These are phyloP conservation scores for Leptopilina clavipes DNA, from an alignment of 1,140 invertebrate genomes.

Conservation along the genomic window DNA sequence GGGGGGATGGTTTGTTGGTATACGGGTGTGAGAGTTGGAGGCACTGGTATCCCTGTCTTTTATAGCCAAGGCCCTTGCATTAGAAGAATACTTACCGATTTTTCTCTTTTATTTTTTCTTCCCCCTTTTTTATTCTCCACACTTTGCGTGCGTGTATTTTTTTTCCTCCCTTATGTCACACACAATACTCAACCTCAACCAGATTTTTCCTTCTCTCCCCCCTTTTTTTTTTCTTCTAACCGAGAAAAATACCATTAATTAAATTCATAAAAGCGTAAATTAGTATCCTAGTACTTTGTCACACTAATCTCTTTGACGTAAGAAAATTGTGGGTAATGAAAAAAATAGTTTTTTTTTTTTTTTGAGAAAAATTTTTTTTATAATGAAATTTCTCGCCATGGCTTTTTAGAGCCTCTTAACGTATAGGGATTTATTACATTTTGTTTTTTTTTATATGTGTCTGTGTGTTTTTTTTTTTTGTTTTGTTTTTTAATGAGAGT, in stretches of 20 bases:
- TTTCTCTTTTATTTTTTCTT: neutral
- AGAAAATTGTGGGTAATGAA: neutral
- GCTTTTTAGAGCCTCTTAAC: too few species aligned
- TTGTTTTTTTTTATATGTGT: neutral
- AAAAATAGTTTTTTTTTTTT: too few species aligned
- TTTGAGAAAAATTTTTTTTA: too few species aligned
- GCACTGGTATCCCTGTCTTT: conserved; percentile 24
- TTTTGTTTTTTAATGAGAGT: neutral
- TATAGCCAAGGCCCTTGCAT: conserved; percentile 21
- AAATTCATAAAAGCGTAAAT: neutral
- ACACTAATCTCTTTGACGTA: neutral
- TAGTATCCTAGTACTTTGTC: neutral
- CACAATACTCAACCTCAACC: too few species aligned
- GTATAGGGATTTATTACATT: too few species aligned
- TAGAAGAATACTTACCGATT: conserved; percentile 32
- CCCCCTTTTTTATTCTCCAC: neutral
- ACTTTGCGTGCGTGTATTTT: neutral
- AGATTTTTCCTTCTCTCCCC: too few species aligned
- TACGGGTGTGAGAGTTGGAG: conserved; percentile 31
- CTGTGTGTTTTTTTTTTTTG: neutral
- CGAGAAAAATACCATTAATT: neutral
- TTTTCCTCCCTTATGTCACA: neutral
- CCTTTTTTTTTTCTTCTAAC: too few species aligned
- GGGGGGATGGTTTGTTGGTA: conserved; percentile 37
- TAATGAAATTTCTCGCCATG: conserved; percentile 25